Percentiles rank a stretch among this genome's conserved stretches.
Conservation (phyloP, 1,140 invertebrate genomes). For the Aleiodes sp. region DNA sequence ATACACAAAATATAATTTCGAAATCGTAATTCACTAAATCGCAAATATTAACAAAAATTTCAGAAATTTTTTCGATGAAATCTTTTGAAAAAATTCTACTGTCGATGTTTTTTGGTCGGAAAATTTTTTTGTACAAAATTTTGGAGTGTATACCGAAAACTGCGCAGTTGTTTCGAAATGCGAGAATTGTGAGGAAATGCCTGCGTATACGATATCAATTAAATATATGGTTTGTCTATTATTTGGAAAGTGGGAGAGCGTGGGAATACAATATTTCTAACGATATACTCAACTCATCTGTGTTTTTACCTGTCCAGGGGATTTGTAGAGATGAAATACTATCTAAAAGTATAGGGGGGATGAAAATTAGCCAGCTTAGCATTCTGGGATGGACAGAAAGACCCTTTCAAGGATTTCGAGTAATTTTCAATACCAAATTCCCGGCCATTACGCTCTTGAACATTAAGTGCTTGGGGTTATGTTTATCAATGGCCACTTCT, state of each 20-base stretch:
- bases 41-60: no score
- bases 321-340: conserved; percentile 48
- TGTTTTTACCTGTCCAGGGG: conserved; percentile 49
- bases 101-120: no score
- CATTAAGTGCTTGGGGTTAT: no score
- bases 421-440: conserved; percentile 47
- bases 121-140: no score
- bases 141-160: no score
- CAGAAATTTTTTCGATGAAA: no score
- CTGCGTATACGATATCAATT: not conserved
- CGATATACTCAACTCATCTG: conserved; percentile 37
- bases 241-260: conserved; percentile 47
- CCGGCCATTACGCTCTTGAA: conserved; percentile 15
- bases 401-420: conserved; percentile 40
- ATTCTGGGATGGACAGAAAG: conserved; percentile 41
- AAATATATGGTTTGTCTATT: conserved; percentile 1
- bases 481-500: no score
- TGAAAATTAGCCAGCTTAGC: conserved; percentile 50
- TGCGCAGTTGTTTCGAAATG: no score
- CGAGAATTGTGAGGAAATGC: not conserved
- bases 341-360: conserved; percentile 39
- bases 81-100: no score
- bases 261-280: conserved; percentile 41
- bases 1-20: no score
- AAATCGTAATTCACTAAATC: no score